Evolutionary conservation across 2,797 vertebrate genomes (phyloP), one percentile per base, ranked within the genome.

Genomic region (Pangasius sanitwongsei): DNA sequence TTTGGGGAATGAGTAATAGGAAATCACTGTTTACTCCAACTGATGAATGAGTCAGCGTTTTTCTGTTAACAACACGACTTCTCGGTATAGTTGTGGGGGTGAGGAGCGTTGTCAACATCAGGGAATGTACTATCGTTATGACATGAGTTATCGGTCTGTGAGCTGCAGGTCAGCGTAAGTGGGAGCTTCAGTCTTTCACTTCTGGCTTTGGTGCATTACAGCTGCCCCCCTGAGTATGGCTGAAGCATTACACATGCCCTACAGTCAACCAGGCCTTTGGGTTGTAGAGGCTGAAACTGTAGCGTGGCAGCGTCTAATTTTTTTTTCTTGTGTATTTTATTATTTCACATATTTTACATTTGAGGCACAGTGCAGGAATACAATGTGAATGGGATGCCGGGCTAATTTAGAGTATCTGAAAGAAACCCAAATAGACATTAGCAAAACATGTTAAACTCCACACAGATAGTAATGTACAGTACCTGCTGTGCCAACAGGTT

Each of bases 1-100:
- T 86, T 91, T 75, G 44, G 70, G 80, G 75, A 87, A 92, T 91
- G 83, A 90, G 92, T 87, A 90, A 90, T 53, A 84, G 75, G 86
- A 86, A 87, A 55, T 87, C 81, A 67, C 80, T 50, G 80, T 87
- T 77, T 74, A 63, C 55, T 84, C 72, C 59, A 89, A 83, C 80
- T 77, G 72, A 84, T 85, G 82, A 87, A 87, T 82, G 72, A 87
- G 70, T 89, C 57, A 83, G 70, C 15, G 28, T 59, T 77, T 84
- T 87, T 77, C 85, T 83, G 80, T 89, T 65, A 87, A 44, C 53
- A 61, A n/a, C 67, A 4, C 23, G 12, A 63, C 61, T 80, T 50
- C 65, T 6, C 25, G 44, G 72, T 37, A 67, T 6, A 50, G 31
- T 81, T 28, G 86, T 81, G 83, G 67, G 25, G 75, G 75, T 31